Evolutionary conservation across 2,888 invertebrate genomes (phyloP).

Genomic region (Papilio demoleus): DNA sequence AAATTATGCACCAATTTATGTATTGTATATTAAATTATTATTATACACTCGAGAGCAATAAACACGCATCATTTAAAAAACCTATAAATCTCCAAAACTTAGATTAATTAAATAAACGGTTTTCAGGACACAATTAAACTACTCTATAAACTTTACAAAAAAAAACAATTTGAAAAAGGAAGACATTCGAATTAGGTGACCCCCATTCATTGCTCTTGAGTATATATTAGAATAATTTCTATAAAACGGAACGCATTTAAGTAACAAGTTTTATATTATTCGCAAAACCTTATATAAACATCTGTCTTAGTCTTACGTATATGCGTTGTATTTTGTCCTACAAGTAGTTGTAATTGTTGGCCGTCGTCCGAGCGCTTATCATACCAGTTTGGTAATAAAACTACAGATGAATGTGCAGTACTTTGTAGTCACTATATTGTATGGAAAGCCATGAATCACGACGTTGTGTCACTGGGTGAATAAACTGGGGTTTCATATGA

Average conservation of each 20-base stretch:
- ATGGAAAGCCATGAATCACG: slow-evolving; percentile 24
- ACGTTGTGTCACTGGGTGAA: slow-evolving; percentile 26
- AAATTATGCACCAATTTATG: slow-evolving; percentile 14
- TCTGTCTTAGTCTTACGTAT: slow-evolving; percentile 19
- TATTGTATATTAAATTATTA: too few species aligned
- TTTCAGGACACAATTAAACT: too few species aligned
- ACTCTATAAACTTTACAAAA: too few species aligned
- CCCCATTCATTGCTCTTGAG: too few species aligned
- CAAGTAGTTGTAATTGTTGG: background rate
- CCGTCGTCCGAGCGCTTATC: background rate
- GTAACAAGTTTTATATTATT: background rate
- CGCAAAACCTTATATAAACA: too few species aligned
- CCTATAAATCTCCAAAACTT: too few species aligned
- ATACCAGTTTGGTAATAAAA: slow-evolving; percentile 14
- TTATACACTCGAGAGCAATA: too few species aligned
- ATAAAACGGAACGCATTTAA: background rate
- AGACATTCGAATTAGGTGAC: too few species aligned
- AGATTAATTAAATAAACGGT: too few species aligned
- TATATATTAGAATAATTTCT: background rate
- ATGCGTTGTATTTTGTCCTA: slow-evolving; percentile 1
- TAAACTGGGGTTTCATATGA: slow-evolving; percentile 27
- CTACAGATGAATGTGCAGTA: slow-evolving; percentile 20
- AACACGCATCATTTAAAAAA: too few species aligned
- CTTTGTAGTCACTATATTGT: background rate
- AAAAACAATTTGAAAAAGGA: background rate